Evolutionary conservation across 2,888 invertebrate species (phyloP).

Genomic region (Tricholauxania praeusta): DNA sequence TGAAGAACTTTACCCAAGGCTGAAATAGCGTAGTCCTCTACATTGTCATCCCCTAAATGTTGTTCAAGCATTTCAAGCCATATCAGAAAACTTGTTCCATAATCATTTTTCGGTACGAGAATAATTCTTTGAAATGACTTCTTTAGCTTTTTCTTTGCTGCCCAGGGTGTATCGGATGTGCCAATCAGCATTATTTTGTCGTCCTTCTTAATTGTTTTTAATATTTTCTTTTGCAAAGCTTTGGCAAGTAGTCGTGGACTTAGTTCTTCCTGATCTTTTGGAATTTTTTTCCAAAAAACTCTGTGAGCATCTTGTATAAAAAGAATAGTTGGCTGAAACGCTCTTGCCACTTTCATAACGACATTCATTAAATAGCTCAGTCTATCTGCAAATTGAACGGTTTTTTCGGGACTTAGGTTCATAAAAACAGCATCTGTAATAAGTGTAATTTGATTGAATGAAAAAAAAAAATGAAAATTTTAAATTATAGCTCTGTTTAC

Average conservation of each 20-base stretch:
- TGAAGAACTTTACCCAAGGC: conserved; percentile 61
- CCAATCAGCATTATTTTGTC: conserved; percentile 72
- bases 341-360: conserved; percentile 73
- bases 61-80: conserved; percentile 59
- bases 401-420: conserved; percentile 75
- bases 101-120: conserved; percentile 63
- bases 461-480: background rate
- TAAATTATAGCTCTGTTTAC: conserved; percentile 45
- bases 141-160: conserved; percentile 61
- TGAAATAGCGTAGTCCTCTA: conserved; percentile 53
- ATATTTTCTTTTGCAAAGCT: conserved; percentile 69
- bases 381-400: conserved; percentile 72
- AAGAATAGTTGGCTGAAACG: conserved; percentile 74
- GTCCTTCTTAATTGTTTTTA: conserved; percentile 70
- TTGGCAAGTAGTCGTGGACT: conserved; percentile 71
- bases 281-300: conserved; percentile 71
- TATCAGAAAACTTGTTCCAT: conserved; percentile 60
- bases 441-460: background rate
- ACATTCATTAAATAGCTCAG: conserved; percentile 74
- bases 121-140: conserved; percentile 61
- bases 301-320: conserved; percentile 71
- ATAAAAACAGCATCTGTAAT: conserved; percentile 71
- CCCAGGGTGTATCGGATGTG: conserved; percentile 71
- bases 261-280: conserved; percentile 60
- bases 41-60: conserved; percentile 49